A percentile compares a stretch with the other conserved stretches of the same genome.
phyloP scores from a whole-genome alignment of 2,797 vertebrate species.

The Clamator glandarius region DNA sequence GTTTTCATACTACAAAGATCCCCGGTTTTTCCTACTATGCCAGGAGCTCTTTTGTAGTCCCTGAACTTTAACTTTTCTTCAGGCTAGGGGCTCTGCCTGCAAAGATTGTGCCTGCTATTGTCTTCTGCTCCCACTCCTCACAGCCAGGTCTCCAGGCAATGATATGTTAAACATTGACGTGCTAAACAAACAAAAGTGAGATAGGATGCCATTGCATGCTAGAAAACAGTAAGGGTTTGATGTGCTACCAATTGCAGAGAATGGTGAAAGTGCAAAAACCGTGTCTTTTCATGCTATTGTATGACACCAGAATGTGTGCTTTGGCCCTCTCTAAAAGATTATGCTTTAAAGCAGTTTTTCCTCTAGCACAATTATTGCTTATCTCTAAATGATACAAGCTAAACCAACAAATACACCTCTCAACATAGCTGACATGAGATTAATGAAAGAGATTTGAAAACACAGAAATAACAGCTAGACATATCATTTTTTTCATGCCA shows the following conservation, averaged over 20 bases:
- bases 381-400: not conserved
- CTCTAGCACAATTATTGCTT: not conserved
- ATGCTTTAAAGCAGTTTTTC: not conserved
- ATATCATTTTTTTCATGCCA: not conserved
- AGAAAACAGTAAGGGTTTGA: not conserved
- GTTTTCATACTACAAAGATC: not conserved
- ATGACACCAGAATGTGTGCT: not conserved
- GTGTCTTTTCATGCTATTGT: accelerated
- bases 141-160: not conserved
- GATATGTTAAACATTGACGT: not conserved
- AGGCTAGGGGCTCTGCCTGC: not conserved
- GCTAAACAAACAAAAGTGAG: not conserved
- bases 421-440: not conserved
- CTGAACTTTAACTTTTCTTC: not conserved
- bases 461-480: not conserved
- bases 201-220: accelerated
- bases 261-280: not conserved
- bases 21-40: not conserved
- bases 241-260: not conserved
- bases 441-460: not conserved
- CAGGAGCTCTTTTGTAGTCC: not conserved
- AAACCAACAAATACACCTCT: not conserved
- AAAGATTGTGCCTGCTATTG: not conserved
- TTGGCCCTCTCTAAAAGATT: not conserved
- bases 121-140: not conserved